These are phyloP conservation scores for human DNA, from an alignment of 2,113 vertebrate species.

Conservation along the genomic window DNA sequence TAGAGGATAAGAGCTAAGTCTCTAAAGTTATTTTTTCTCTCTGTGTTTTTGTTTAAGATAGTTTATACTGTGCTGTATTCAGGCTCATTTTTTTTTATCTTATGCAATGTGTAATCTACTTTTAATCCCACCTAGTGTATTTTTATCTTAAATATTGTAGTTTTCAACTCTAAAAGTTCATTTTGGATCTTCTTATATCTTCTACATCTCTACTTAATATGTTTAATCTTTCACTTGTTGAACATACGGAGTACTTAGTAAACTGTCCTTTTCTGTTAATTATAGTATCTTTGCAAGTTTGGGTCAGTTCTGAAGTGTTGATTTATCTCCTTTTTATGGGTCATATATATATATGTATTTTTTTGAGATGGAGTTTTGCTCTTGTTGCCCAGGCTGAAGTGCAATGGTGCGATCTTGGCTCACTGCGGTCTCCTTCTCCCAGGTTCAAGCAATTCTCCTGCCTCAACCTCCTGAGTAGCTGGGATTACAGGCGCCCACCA, in stretches of 20 bases:
- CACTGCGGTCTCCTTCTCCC: too few relatives aligned
- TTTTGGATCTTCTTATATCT: background rate
- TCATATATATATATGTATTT: background rate
- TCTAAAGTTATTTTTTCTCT: too few relatives aligned
- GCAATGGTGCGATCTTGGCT: too few relatives aligned
- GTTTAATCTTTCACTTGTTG: background rate
- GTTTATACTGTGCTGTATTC: too few relatives aligned
- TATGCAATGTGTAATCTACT: background rate
- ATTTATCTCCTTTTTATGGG: background rate
- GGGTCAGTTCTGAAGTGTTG: background rate
- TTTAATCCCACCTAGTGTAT: background rate
- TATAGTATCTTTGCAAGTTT: background rate
- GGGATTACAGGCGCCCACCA: too few relatives aligned
- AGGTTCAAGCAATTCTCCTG: too few relatives aligned
- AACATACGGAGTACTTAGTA: background rate
- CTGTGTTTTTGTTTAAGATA: background rate
- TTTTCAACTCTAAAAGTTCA: background rate
- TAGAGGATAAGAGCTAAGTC: too few relatives aligned
- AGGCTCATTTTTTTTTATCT: background rate
- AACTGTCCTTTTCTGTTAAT: background rate
- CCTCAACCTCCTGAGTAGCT: too few relatives aligned
- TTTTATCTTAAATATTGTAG: background rate
- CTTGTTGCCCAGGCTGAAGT: too few relatives aligned
- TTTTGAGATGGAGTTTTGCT: too few relatives aligned
- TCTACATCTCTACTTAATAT: background rate